phyloP scores from a whole-genome alignment of 2,888 invertebrate species.

The Euphydryas editha region DNA sequence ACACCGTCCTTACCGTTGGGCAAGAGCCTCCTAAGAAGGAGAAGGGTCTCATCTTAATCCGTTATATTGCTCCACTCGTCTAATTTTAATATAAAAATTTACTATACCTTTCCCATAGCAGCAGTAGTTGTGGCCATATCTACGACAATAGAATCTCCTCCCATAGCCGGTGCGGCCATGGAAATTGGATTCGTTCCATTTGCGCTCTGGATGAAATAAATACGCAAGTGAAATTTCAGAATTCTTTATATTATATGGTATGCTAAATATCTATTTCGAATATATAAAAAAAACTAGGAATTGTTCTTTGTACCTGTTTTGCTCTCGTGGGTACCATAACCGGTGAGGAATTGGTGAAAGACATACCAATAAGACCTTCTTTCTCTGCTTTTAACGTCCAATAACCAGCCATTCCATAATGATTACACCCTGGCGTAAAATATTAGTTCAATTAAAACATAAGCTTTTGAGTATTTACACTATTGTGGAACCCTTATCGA shows the following conservation, averaged over 20 bases:
- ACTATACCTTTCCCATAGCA: slow-evolving; percentile 92
- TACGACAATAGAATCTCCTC: slow-evolving; percentile 90
- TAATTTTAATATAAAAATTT: neutral
- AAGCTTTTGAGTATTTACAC: too few relatives aligned
- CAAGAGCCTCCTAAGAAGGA: too few relatives aligned
- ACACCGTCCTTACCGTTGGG: too few relatives aligned
- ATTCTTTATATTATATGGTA: neutral
- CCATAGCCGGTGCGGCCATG: slow-evolving; percentile 88
- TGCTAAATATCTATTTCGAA: too few relatives aligned
- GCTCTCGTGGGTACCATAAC: slow-evolving; percentile 93
- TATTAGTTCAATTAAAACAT: too few relatives aligned
- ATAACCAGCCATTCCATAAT: slow-evolving; percentile 95
- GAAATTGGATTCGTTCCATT: slow-evolving; percentile 96
- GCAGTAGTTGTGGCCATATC: slow-evolving; percentile 98
- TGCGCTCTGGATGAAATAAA: slow-evolving; percentile 78
- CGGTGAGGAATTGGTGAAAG: slow-evolving; percentile 96
- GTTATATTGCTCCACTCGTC: too few relatives aligned
- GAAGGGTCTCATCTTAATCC: too few relatives aligned
- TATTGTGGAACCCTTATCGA: too few relatives aligned
- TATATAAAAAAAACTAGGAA: neutral
- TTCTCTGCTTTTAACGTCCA: slow-evolving; percentile 90
- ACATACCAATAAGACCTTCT: slow-evolving; percentile 90
- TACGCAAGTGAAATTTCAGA: neutral
- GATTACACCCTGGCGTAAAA: slow-evolving; percentile 87
- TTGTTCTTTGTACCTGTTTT: slow-evolving; percentile 77